phyloP scores from a whole-genome alignment of 2,113 vertebrate genomes.

The Zapornia atra region DNA sequence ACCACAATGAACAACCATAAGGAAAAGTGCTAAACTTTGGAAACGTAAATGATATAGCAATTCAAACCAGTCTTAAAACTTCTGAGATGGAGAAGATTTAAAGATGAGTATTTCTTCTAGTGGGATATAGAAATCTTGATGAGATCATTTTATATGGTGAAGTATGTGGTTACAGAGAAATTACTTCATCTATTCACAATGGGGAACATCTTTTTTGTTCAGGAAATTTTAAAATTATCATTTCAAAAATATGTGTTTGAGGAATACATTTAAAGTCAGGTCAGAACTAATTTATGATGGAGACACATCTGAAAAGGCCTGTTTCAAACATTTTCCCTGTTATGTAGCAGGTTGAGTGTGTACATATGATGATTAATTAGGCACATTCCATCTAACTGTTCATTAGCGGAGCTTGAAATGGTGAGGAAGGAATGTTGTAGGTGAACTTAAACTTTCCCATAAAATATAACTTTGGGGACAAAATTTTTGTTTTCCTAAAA shows the following conservation, averaged over 20 bases:
- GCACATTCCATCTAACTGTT: background rate
- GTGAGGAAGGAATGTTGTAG: background rate
- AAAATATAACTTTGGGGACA: background rate
- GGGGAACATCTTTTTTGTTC: background rate
- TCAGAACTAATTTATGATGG: background rate
- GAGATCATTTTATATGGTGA: background rate
- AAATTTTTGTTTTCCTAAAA: background rate
- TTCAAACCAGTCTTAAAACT: constrained; percentile 12
- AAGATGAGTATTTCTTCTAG: background rate
- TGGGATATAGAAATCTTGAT: background rate
- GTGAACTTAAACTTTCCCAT: background rate
- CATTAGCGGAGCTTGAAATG: background rate
- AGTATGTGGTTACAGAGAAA: background rate
- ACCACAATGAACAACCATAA: background rate
- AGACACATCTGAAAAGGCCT: background rate
- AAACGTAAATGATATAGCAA: background rate
- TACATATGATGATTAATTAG: background rate
- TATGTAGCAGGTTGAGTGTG: background rate
- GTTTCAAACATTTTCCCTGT: background rate
- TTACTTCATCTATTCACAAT: background rate
- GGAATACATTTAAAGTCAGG: background rate
- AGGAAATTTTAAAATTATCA: background rate
- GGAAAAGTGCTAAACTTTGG: background rate
- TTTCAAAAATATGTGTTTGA: background rate
- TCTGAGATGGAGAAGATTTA: background rate